phyloP scores from a whole-genome alignment of 1,140 invertebrate species.

The Cyclina sinensis region DNA sequence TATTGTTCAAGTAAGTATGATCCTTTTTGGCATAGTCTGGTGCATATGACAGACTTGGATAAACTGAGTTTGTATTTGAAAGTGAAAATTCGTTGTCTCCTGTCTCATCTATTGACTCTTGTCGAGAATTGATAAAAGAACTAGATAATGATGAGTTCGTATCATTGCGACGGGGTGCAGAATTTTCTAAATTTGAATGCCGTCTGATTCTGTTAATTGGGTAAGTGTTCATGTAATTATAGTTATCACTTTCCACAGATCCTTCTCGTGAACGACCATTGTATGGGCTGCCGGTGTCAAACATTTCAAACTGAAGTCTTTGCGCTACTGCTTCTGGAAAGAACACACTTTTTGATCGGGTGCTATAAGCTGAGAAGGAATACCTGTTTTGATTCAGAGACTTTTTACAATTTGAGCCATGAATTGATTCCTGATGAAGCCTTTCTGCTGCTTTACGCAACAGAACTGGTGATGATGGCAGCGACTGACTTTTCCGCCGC shows the following conservation, averaged over 20 bases:
- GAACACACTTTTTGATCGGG: slow-evolving; percentile 77
- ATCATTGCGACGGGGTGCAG: background rate
- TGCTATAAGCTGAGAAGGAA: slow-evolving; percentile 67
- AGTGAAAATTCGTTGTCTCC: slow-evolving; percentile 26
- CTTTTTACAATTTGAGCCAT: slow-evolving; percentile 76
- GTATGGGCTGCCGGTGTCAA: slow-evolving; percentile 59
- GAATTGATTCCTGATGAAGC: slow-evolving; percentile 82
- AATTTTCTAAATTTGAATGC: slow-evolving; percentile 50
- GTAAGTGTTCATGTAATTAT: slow-evolving; percentile 29
- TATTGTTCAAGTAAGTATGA: slow-evolving; percentile 35
- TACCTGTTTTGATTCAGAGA: slow-evolving; percentile 60
- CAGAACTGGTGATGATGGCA: slow-evolving; percentile 82
- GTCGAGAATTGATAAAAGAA: slow-evolving; percentile 44
- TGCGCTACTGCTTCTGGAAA: slow-evolving; percentile 75
- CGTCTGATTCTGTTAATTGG: slow-evolving; percentile 41
- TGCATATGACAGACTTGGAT: slow-evolving; percentile 50
- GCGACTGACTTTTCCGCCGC: slow-evolving; percentile 77
- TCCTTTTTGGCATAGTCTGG: slow-evolving; percentile 31
- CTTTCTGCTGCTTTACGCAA: slow-evolving; percentile 82
- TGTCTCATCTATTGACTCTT: slow-evolving; percentile 54
- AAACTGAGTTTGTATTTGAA: slow-evolving; percentile 45
- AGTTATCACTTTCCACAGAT: slow-evolving; percentile 45
- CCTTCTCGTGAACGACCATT: slow-evolving; percentile 54
- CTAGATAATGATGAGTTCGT: slow-evolving; percentile 3
- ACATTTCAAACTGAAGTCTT: slow-evolving; percentile 73